Percentiles rank a stretch among this genome's conserved stretches.
phyloP scores from a whole-genome alignment of 2,888 invertebrate species.

The Magallana nippona region DNA sequence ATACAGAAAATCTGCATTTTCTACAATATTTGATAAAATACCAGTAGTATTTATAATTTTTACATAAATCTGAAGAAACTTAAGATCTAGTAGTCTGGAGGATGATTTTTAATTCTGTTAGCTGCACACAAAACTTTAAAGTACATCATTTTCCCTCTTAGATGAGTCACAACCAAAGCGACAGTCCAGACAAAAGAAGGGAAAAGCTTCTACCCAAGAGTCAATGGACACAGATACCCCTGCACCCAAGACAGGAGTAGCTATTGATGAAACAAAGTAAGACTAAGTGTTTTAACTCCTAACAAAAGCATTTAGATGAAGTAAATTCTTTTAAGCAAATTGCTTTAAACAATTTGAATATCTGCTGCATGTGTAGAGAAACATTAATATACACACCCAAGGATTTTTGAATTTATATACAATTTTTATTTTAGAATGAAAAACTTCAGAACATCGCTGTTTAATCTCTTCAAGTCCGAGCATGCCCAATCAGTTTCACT shows the following conservation, averaged over 20 bases:
- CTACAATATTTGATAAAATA: too few species aligned
- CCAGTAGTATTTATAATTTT: too few species aligned
- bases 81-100: too few species aligned
- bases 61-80: too few species aligned
- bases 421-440: slow-evolving; percentile 81
- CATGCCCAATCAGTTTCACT: slow-evolving; percentile 88
- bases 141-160: neutral
- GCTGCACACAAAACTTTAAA: neutral
- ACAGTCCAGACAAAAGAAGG: slow-evolving; percentile 37
- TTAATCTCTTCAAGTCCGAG: slow-evolving; percentile 88
- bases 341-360: too few species aligned
- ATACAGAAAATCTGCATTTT: too few species aligned
- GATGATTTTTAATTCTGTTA: too few species aligned
- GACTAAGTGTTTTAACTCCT: slow-evolving; percentile 46
- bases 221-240: slow-evolving; percentile 55
- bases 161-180: slow-evolving; percentile 29
- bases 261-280: slow-evolving; percentile 57
- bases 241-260: slow-evolving; percentile 41
- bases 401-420: too few species aligned
- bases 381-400: too few species aligned
- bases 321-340: neutral
- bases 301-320: neutral
- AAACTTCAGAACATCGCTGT: slow-evolving; percentile 87
- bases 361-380: too few species aligned
- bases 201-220: slow-evolving; percentile 40